Base-by-base conservation (phyloP, 1,140 invertebrate species). In the Drosophila biarmipes region DNA sequence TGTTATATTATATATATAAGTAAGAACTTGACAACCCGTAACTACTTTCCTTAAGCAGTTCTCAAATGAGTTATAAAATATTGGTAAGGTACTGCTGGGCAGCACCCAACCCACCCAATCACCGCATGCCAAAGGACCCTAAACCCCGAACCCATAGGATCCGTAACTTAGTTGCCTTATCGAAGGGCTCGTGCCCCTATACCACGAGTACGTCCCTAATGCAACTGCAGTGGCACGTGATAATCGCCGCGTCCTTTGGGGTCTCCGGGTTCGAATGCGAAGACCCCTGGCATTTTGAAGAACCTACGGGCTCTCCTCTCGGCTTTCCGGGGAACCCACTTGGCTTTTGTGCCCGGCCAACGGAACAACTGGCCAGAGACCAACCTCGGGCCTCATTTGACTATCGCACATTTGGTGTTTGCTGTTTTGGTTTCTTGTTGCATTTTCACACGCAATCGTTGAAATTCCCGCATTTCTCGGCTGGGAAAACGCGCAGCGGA, bases 391-490 rank as follows among this genome's bases (percentile, higher is more conserved):
- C 58, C 72, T 63, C 67, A 72, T 52, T 40, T 73, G 68, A 72
- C 73, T 73, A 73, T 66, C 59, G 48, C 53, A 52, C 53, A 57
- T 56, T 55, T 49, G 27, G 14, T 49, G 46, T 49, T 49, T 49
- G 46, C 24, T 31, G 46, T 49, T 34, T 51, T 31, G 17, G 17
- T 53, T 40, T 59, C 45, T 45, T 38, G 62, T 75, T 79, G 78
- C 58, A 74, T 80, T 80, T 69, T 75, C 78, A 75, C 78, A 80
- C 78, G 77, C 78, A 80, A 80, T 74, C 46, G 51, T 27, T 35
- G 54, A 57, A 75, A 56, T 80, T 76, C 55, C 73, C 73, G 43
- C 72, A 74, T 57, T 49, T 37, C 27, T 71, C 10, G 42, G 31
- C 10, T 48, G 52, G 52, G n/a, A 75, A 66, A 73, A 64, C 27